Evolutionary conservation across 2,888 invertebrate species (phyloP), one percentile per base, ranked within the genome.

Genomic region (Chaetogeoica ovagalla): DNA sequence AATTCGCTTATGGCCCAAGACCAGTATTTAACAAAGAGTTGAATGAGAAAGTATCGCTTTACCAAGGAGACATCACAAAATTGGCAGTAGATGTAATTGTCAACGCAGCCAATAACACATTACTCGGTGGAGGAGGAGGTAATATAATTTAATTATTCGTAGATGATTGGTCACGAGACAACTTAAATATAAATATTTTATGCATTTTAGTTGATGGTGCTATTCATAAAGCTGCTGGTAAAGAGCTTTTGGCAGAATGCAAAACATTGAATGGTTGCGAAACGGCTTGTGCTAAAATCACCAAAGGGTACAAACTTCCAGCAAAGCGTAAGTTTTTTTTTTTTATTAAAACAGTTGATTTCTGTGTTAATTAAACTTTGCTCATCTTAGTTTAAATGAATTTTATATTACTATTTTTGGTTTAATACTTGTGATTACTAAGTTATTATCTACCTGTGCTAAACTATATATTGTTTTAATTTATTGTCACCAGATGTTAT

Each of bases 1-100:
- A 55, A 39, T 19, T 57, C 9, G 21, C 43, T 43, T 43, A n/a
- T n/a, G 62, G 13, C n/a, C 19, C 52, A n/a, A 23, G 21, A n/a
- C 48, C 72, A 15, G n/a, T 85, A 0, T 85, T 86, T 82, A 89
- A 90, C 84, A 85, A 85, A 55, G 83, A 84, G 0, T 84, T 92
- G n/a, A 86, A 88, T 8, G 86, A 89, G n/a, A 91, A 90, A 85
- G 88, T 93, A 66, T 90, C 91, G 11, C 86, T 92, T 82, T 93
- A 90, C 88, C 87, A 87, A 85, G 95, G 95, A 2, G 95, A 96
- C 85, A 95, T 97, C 39, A 96, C 95, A 0, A 88, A 89, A 73
- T 87, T 97, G 68, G 93, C 94, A 88, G 89, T 96, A 81, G 95
- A 95, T 88, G 93, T 92, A 0, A 94, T 96, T 84, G 95, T 95